Evolutionary conservation across 2,113 vertebrate species (phyloP), one percentile per base, ranked within the genome.

Genomic region (Propithecus coquereli): DNA sequence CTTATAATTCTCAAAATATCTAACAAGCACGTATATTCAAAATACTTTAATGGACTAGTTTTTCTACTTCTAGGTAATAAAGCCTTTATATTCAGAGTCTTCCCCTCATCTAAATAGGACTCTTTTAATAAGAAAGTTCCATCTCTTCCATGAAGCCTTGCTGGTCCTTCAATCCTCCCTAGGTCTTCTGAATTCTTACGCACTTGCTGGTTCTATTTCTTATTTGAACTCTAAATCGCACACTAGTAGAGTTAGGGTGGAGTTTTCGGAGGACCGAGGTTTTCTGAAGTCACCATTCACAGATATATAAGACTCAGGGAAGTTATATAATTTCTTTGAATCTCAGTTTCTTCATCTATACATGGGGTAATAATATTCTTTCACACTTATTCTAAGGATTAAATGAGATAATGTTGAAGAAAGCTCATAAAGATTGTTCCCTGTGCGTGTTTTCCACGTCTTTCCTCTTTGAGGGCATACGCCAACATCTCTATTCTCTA

Each of bases 1-100:
- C 68, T 94, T 84, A 17, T 95, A 76, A 20, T 45, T 76, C 25
- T 87, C 34, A 74, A 92, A 96, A 71, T 66, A 85, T 73, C 71
- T 47, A 65, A 57, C n/a, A 85, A 32, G 74, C 14, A 57, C 16
- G 37, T 74, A 80, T 3, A 74, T 52, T 8, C 20, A 77, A 83
- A 52, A 45, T 18, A 73, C 2, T 91, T 73, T n/a, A 85, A 68
- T 32, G 10, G 22, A 66, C 47, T 74, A 65, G 71, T 45, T 97
- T 47, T 2, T 63, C 7, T 17, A 74, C 4, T 89, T 87, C 12
- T 59, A 76, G 17, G 43, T 61, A 90, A 92, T 61, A 54, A 84
- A 66, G 2, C 0, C 47, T 61, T 50, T 43, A 65, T 7, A 83
- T 10, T 65, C n/a, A 82, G 90, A 54, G 45, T 0, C 27, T 65